Percentiles rank a stretch among this genome's conserved stretches.
Evolutionary conservation across 2,797 vertebrate genomes (phyloP).

Genomic region (Danio kyathit): DNA sequence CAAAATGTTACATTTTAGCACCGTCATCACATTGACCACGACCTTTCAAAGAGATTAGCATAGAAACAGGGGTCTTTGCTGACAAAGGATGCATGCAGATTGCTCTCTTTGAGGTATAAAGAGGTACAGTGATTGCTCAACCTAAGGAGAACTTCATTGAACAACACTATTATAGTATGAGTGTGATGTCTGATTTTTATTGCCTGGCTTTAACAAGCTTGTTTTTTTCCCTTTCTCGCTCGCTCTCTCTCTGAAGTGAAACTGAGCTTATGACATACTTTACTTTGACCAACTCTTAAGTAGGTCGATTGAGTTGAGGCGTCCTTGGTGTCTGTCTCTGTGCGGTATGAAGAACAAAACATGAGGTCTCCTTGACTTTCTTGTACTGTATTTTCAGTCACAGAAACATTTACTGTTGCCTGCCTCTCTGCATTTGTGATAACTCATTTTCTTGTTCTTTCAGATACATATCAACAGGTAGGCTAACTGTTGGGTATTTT

Average conservation of each 20-base stretch:
- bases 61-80: constrained; percentile 64
- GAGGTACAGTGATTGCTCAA: not conserved
- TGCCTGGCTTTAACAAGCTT: not conserved
- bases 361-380: constrained; percentile 27
- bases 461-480: not conserved
- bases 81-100: constrained; percentile 36
- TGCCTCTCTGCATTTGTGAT: not conserved
- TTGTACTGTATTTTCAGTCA: not conserved
- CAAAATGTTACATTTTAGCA: constrained; percentile 10
- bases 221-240: constrained; percentile 4
- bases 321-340: constrained; percentile 51
- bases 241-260: constrained; percentile 33
- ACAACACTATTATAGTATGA: not conserved
- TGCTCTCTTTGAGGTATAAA: constrained; percentile 21
- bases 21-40: constrained; percentile 51
- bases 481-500: not conserved
- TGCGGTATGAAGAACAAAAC: constrained; percentile 40
- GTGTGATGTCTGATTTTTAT: not conserved
- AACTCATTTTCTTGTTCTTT: too few relatives aligned
- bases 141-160: not conserved
- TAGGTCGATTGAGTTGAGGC: constrained; percentile 51
- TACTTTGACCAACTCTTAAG: constrained; percentile 55
- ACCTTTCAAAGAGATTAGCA: constrained; percentile 76
- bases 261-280: constrained; percentile 57
- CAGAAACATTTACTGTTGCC: constrained; percentile 7